Evolutionary conservation across 2,888 invertebrate genomes (phyloP).

Genomic region (Oxycera nigricornis): DNA sequence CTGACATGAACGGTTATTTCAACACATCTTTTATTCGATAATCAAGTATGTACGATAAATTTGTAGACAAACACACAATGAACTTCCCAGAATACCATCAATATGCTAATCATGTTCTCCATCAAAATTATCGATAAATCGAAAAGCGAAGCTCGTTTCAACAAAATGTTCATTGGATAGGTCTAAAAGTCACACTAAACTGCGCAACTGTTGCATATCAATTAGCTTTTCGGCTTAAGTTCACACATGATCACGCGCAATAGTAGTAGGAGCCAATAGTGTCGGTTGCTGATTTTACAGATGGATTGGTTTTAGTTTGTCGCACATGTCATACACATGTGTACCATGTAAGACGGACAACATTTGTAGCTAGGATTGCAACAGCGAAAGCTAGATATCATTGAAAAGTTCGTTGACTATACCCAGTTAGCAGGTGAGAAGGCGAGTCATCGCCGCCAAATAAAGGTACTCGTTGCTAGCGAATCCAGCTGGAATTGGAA

Average conservation of each 20-base stretch:
- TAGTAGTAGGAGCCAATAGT: background rate
- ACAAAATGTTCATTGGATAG: background rate
- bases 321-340: too few relatives aligned
- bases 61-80: too few relatives aligned
- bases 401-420: constrained; percentile 55
- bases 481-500: background rate
- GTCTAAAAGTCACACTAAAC: constrained; percentile 15
- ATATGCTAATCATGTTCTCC: background rate
- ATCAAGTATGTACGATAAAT: too few relatives aligned
- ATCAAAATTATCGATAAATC: background rate
- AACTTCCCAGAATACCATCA: too few relatives aligned
- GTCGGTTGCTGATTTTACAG: constrained; percentile 1
- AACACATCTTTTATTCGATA: too few relatives aligned
- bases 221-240: constrained; percentile 25
- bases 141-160: background rate
- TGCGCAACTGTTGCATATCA: constrained; percentile 28
- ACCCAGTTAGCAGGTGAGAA: constrained; percentile 45
- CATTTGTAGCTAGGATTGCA: constrained; percentile 21
- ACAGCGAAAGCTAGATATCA: constrained; percentile 50
- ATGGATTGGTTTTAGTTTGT: constrained; percentile 1
- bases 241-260: constrained; percentile 9
- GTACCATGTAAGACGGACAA: constrained; percentile 9
- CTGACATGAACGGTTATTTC: too few relatives aligned
- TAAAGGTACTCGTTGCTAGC: background rate
- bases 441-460: background rate